Conservation (phyloP, 37 sponge, comb jelly and placozoan genomes). For the Halisarca cf. caerulea region DNA sequence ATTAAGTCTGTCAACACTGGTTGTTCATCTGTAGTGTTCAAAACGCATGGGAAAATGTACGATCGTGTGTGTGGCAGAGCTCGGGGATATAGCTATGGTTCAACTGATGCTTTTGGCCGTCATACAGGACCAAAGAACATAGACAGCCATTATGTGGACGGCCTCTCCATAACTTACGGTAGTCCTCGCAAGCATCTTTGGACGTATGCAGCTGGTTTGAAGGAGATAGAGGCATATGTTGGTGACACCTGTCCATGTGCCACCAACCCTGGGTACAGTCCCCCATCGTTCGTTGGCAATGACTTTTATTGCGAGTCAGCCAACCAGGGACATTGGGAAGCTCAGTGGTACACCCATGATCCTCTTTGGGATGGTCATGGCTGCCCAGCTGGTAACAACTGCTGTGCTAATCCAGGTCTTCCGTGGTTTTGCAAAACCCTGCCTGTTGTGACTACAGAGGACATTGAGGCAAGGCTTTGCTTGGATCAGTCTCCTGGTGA, state of each 20-base stretch:
- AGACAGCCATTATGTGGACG: neutral
- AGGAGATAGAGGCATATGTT: neutral
- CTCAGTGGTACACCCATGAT: neutral
- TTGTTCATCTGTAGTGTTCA: neutral
- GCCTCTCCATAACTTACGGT: neutral
- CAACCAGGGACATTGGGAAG: neutral
- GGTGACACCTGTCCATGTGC: neutral
- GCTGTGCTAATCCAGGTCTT: constrained; percentile 12
- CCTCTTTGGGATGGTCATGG: constrained; percentile 28
- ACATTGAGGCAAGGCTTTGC: constrained; percentile 10
- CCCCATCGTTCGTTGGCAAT: constrained; percentile 21
- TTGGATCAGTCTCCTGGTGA: neutral
- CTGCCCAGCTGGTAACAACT: constrained; percentile 9
- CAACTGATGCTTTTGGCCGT: neutral
- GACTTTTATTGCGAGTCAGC: constrained; percentile 32
- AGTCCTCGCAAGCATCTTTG: constrained; percentile 5
- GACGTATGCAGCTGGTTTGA: neutral
- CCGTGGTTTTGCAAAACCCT: neutral
- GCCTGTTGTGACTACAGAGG: neutral
- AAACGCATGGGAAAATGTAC: neutral
- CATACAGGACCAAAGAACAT: neutral
- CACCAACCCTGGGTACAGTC: neutral
- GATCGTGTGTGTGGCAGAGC: constrained; percentile 1
- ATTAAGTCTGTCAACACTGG: neutral
- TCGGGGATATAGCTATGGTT: neutral